Evolutionary conservation across 2,797 vertebrate species (phyloP), one percentile per base, ranked within the genome.

Genomic region (Lithobates pipiens): DNA sequence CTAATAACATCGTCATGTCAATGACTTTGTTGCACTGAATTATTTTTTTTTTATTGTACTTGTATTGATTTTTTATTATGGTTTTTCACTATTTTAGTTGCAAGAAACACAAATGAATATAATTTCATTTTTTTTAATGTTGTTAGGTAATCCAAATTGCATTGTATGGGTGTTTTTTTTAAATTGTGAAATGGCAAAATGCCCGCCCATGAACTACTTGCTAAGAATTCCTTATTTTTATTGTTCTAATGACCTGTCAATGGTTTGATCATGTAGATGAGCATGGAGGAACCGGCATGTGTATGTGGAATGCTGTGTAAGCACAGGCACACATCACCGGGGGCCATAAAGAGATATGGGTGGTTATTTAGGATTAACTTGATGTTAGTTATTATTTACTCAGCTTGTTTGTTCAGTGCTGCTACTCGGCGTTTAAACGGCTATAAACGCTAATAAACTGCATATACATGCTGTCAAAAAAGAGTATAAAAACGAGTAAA

Each of bases 221-320:
- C 54, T 57, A 74, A 36, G 63, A 39, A 73, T 82, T 82, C 25
- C 27, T 29, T 44, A 32, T 39, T 29, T 36, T 29, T 77, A 84
- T 61, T 77, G 27, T 84, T 77, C 8, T 63, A 78, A 84, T 84
- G 46, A 44, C 25, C 76, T 72, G 69, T 42, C 65, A 71, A 61
- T 77, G 18, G 34, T 84, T 67, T 39, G 10, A 71, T 63, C 50
- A 27, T 27, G 70, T 70, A 68, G 27, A 72, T 84, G 44, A 34
- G 23, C 50, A 72, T 50, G 72, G 54, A 73, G 39, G 27, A 36
- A 10, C 46, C 15, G 42, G 11, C 57, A 18, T 23, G 42, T 54
- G 34, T 65, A 3, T 50, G 46, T n/a, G 34, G 46, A 57, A 68
- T 46, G 42, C 10, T 10, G 63, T 21, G 32, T 54, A 67, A 10